Base-by-base conservation (phyloP, 2,888 invertebrate species). In the Acleris cristana region DNA sequence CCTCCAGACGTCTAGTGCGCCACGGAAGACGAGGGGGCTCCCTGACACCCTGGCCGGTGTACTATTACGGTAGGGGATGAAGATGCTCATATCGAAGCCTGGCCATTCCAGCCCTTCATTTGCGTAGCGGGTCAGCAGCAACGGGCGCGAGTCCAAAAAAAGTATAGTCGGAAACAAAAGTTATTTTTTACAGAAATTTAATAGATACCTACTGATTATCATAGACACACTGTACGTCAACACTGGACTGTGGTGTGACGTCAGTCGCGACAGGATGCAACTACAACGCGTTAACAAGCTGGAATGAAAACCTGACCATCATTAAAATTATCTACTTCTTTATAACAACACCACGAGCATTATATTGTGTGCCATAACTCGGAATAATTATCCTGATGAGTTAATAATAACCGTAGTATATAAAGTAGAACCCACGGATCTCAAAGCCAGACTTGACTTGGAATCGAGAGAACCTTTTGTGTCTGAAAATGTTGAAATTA, bases 401-500 rank as follows among this genome's bases (percentile, higher is more conserved):
- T 67, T 67, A 63, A 63, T 67, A 63, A 67, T 67, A 62, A 63
- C 62, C 57, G 40, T 53, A 48, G 57, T 58, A 67, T 67, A 67
- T 52, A 67, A 63, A 49, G 63, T 58, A 58, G 48, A 14, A 48
- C 57, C 18, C 14, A 49, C 52, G 19, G 23, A 40, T 19, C 57
- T 18, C 66, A 49, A 23, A 54, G 34, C 48, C 55, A 44, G 48
- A 48, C 57, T 53, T 49, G n/a, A 53, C 53, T 53, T 62, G 56
- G 56, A 26, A 54, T n/a, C 18, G 18, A 40, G 56, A 44, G 19
- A 30, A 49, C 21, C 61, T 52, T 53, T 26, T 60, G 59, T 10
- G 19, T 40, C n/a, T 51, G 0, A 62, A 48, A 63, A 67, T 63
- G 67, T 53, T 26, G 40, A 67, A 58, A 34, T 18, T 61, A n/a